A percentile compares a stretch with the other conserved stretches of the same genome.
Evolutionary conservation across 2,113 vertebrate species (phyloP).

Genomic region (Trogon surrucura): DNA sequence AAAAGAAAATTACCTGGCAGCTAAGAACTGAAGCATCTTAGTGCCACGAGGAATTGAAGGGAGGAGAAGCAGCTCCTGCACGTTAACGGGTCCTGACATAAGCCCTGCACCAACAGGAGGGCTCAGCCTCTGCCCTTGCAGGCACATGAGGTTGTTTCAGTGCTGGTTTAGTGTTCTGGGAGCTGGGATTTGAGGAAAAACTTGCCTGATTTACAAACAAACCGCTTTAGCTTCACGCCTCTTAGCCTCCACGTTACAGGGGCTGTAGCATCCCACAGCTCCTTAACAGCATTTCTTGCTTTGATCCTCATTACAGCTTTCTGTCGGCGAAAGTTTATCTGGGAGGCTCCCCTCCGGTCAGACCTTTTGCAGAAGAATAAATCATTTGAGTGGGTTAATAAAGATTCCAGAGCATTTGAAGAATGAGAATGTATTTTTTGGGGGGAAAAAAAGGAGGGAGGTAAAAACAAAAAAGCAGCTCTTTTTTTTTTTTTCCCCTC

Average conservation of each 20-base stretch:
- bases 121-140: background rate
- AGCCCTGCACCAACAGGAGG: background rate
- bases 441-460: background rate
- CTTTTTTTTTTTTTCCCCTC: accelerated
- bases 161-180: background rate
- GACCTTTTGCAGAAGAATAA: background rate
- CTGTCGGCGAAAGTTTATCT: background rate
- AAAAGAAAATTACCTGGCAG: constrained; percentile 5
- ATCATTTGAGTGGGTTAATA: background rate
- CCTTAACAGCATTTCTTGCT: background rate
- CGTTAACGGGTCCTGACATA: background rate
- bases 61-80: background rate
- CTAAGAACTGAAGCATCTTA: accelerated
- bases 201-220: accelerated
- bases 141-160: background rate
- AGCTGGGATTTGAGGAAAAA: background rate
- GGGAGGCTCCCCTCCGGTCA: background rate
- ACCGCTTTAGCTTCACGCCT: accelerated
- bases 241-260: accelerated
- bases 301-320: background rate
- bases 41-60: background rate
- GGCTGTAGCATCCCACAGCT: background rate
- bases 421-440: background rate
- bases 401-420: background rate
- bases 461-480: too few relatives aligned